These are phyloP conservation scores for Epinephelus coioides DNA, from an alignment of 2,797 vertebrate species.

Conservation along the genomic window DNA sequence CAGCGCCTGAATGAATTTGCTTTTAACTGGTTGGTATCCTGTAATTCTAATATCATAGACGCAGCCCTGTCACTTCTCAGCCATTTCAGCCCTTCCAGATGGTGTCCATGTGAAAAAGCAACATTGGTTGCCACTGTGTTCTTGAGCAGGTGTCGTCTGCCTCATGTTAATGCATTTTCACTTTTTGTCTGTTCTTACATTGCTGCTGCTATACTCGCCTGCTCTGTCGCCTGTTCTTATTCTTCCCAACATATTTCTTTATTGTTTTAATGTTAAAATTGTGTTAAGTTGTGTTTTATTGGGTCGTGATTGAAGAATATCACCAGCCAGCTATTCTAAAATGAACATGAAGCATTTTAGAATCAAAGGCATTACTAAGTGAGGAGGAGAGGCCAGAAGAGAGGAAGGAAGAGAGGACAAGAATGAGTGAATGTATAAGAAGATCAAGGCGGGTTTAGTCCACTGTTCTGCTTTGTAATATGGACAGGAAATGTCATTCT, in stretches of 20 bases:
- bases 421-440: constrained; percentile 27
- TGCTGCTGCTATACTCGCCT: not conserved
- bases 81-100: constrained; percentile 54
- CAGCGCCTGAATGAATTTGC: constrained; percentile 8
- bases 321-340: not conserved
- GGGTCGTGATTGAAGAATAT: not conserved
- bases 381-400: not conserved
- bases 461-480: constrained; percentile 77
- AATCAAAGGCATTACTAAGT: not conserved
- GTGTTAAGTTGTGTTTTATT: constrained; percentile 4
- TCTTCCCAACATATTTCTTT: constrained; percentile 2
- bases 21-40: constrained; percentile 27
- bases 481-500: constrained; percentile 73
- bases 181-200: constrained; percentile 34
- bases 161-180: constrained; percentile 49
- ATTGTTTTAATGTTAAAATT: not conserved
- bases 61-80: constrained; percentile 52
- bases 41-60: constrained; percentile 29
- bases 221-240: not conserved
- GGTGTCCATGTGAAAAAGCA: constrained; percentile 62
- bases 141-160: constrained; percentile 57
- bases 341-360: not conserved
- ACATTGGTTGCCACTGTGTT: constrained; percentile 56
- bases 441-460: constrained; percentile 81
- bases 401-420: not conserved